Evolutionary conservation across 2,797 vertebrate species (phyloP), one percentile per base, ranked within the genome.

Genomic region (Clarias fuscus): DNA sequence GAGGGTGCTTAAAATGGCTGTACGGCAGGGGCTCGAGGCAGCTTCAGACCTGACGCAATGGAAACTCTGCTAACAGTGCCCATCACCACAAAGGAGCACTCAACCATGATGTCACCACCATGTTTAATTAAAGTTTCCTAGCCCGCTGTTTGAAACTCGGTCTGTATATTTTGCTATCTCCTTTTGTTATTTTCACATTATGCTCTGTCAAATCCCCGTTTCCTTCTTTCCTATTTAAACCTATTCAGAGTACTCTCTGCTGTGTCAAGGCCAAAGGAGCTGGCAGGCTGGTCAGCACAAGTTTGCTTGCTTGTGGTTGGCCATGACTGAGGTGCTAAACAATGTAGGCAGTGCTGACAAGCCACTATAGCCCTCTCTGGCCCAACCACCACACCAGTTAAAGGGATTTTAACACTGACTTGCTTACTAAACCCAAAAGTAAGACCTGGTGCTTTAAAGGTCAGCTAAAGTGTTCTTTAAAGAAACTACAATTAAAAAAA

Each of bases 21-120:
- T 77, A 30, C 15, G 71, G 67, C 56, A 59, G 73, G 65, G 68
- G 62, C 85, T 59, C n/a, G 20, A 84, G 48, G 62, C 67, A 75
- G 83, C 70, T 71, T 78, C 70, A 59, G 72, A 82, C 86, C 89
- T 91, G 88, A 92, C 79, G 87, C 86, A 92, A 93, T 92, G 93
- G 93, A 93, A 94, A 93, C 91, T 88, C 68, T 56, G 79, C 86
- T 86, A 82, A 87, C 77, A 71, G 6, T 37, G 71, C 90, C 83
- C 82, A 78, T 83, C 86, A 83, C 89, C 82, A 88, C 88, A 89
- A 83, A 87, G 86, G 56, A 89, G 83, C 89, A 86, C 85, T 88
- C 72, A 80, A 71, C 59, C 22, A 85, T 89, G 88, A 89, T 87
- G 86, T 89, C 88, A 89, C 68, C 67, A 72, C 64, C 43, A 88